Conservation (phyloP, 2,113 vertebrate genomes). For the Centropus unirufus region DNA sequence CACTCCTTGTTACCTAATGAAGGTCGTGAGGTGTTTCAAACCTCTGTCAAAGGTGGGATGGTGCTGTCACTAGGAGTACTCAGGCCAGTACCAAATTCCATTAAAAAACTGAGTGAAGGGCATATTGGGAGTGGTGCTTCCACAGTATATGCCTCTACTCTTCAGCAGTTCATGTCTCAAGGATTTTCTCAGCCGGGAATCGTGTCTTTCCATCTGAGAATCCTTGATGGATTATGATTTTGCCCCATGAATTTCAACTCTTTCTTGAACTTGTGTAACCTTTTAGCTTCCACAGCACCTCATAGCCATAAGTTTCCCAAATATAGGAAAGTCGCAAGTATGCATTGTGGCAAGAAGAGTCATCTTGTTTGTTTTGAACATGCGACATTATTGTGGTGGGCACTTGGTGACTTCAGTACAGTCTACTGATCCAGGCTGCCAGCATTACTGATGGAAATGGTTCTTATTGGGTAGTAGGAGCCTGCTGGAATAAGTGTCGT, state of each 20-base stretch:
- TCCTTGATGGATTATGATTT: neutral
- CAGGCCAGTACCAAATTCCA: neutral
- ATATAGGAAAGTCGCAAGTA: neutral
- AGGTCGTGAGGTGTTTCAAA: neutral
- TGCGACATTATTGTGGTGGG: neutral
- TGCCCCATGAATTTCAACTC: neutral
- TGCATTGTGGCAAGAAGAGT: neutral
- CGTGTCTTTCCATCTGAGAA: neutral
- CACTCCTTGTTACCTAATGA: neutral
- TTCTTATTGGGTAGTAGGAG: neutral
- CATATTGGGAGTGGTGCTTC: neutral
- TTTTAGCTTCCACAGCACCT: neutral
- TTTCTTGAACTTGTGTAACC: neutral
- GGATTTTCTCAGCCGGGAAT: neutral
- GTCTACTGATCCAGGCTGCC: neutral
- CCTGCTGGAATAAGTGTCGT: neutral
- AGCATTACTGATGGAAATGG: rapidly evolving
- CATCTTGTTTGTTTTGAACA: neutral
- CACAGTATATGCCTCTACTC: neutral
- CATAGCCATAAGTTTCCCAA: neutral
- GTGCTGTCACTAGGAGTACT: neutral
- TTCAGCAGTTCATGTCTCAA: neutral
- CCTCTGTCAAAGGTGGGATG: neutral
- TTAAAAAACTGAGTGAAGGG: neutral
- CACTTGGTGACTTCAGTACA: neutral